These are phyloP conservation scores for Centropyge bicolor DNA, from an alignment of 2,797 vertebrate genomes.

Conservation along the genomic window DNA sequence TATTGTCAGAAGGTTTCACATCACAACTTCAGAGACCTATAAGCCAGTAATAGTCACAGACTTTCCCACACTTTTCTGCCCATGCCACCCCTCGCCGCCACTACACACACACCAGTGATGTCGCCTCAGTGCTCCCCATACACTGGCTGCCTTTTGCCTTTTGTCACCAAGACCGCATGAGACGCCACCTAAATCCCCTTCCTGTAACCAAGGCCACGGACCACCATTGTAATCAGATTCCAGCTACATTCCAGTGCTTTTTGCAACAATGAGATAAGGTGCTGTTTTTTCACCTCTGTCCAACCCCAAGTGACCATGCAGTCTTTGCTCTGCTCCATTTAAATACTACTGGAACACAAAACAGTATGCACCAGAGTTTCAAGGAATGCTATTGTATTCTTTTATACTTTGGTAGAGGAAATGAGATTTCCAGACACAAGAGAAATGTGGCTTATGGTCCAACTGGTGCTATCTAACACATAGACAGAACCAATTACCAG, in stretches of 20 bases:
- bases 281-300: conserved; percentile 56
- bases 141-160: conserved; percentile 66
- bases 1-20: background rate
- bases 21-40: background rate
- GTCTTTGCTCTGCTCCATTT: conserved; percentile 25
- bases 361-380: conserved; percentile 35
- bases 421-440: conserved; percentile 46
- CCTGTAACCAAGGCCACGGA: conserved; percentile 76
- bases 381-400: conserved; percentile 43
- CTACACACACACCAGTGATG: conserved; percentile 32
- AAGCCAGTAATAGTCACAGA: background rate
- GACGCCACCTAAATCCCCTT: conserved; percentile 81
- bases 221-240: conserved; percentile 79
- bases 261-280: conserved; percentile 78
- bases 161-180: conserved; percentile 73
- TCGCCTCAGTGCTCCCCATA: conserved; percentile 64
- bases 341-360: conserved; percentile 39
- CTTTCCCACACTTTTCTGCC: conserved; percentile 51
- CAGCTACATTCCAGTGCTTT: conserved; percentile 74
- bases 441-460: conserved; percentile 14
- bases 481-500: conserved; percentile 13
- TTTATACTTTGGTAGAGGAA: conserved; percentile 47
- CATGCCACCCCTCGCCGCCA: conserved; percentile 6
- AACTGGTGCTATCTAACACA: conserved; percentile 1
- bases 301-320: conserved; percentile 32